These are phyloP conservation scores for Leptobrachium leishanense DNA, from an alignment of 2,113 vertebrate genomes.

Conservation along the genomic window DNA sequence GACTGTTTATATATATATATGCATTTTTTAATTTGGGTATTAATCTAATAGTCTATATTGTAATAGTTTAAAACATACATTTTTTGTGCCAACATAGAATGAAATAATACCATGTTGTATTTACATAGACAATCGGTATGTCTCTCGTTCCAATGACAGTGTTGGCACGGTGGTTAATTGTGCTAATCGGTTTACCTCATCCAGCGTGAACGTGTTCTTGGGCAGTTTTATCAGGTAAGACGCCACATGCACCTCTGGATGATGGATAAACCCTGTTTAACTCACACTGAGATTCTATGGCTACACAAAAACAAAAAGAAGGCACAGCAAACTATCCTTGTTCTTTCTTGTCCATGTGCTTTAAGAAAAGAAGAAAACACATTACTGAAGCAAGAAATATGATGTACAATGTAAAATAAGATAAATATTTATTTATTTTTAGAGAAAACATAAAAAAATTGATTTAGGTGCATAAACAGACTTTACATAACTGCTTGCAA, in stretches of 20 bases:
- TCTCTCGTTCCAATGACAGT: background rate
- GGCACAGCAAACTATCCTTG: too few relatives aligned
- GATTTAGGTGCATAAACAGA: too few relatives aligned
- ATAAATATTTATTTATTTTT: too few relatives aligned
- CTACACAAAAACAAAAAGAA: background rate
- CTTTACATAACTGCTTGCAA: too few relatives aligned
- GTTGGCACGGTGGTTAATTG: conserved; percentile 7
- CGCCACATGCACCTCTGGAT: conserved; percentile 1
- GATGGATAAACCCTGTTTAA: conserved; percentile 19
- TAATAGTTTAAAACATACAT: too few relatives aligned
- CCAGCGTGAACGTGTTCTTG: conserved; percentile 9
- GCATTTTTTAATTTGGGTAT: too few relatives aligned
- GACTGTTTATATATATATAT: too few relatives aligned
- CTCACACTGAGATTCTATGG: background rate
- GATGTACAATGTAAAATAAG: too few relatives aligned
- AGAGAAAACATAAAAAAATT: too few relatives aligned
- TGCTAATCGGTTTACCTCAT: conserved; percentile 23
- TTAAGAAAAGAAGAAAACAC: background rate
- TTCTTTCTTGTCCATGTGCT: background rate
- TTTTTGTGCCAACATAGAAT: background rate
- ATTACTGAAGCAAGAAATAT: background rate
- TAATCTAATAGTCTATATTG: too few relatives aligned
- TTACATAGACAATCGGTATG: conserved; percentile 6
- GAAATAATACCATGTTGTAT: background rate
- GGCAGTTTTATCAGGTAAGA: background rate